Conservation (phyloP, 2,888 invertebrate species). For the Idaea dimidiata region DNA sequence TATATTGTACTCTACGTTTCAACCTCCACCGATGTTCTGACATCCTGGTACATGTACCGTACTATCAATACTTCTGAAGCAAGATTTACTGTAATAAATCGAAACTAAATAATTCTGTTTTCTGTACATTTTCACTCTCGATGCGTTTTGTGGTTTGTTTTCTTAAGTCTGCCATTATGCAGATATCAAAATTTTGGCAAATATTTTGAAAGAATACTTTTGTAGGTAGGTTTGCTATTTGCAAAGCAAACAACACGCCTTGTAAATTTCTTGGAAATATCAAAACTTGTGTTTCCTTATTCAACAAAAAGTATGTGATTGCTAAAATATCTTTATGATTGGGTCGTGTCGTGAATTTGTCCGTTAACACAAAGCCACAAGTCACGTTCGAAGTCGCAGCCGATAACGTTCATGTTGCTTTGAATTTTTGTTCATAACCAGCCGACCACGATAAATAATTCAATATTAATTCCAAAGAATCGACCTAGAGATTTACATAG, state of each 20-base stretch:
- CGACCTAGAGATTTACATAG: slow-evolving; percentile 15
- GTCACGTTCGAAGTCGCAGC: slow-evolving; percentile 41
- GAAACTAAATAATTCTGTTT: slow-evolving; percentile 37
- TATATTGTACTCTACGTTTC: slow-evolving; percentile 64
- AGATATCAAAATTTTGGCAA: not conserved
- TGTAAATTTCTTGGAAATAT: slow-evolving; percentile 2
- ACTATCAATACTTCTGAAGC: slow-evolving; percentile 34
- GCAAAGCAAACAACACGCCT: not conserved
- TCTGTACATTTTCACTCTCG: slow-evolving; percentile 45
- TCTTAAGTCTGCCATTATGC: not conserved
- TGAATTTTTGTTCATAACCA: not conserved
- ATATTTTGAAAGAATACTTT: not conserved
- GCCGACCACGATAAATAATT: slow-evolving; percentile 3
- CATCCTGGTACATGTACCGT: slow-evolving; percentile 62
- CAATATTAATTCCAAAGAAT: slow-evolving; percentile 11
- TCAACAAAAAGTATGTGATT: not conserved
- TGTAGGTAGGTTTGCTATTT: not conserved
- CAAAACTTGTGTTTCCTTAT: slow-evolving; percentile 13
- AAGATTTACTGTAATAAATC: slow-evolving; percentile 17
- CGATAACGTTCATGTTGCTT: slow-evolving; percentile 22
- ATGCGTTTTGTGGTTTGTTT: slow-evolving; percentile 11
- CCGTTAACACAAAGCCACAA: slow-evolving; percentile 15
- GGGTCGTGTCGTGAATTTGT: not conserved
- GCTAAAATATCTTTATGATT: not conserved
- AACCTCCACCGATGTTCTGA: slow-evolving; percentile 65